phyloP scores from a whole-genome alignment of 1,140 invertebrate genomes.

The Macrotrachela quadricornifera region DNA sequence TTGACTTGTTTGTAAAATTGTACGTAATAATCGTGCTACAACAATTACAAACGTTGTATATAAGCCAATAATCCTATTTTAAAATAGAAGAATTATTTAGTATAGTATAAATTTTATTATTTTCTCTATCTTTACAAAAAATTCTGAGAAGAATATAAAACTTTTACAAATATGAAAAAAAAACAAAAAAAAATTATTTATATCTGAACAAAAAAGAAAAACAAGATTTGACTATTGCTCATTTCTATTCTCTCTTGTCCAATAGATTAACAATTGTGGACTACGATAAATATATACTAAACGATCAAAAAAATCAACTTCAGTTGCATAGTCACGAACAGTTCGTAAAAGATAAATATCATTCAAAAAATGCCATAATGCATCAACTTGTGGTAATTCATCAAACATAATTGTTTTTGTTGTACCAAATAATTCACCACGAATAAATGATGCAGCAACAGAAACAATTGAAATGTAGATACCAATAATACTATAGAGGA shows the following conservation, averaged over 20 bases:
- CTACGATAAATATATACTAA: too few relatives aligned
- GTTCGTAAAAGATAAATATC: constrained; percentile 1
- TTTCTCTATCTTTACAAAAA: too few relatives aligned
- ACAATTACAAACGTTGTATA: constrained; percentile 90
- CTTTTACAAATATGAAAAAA: neutral
- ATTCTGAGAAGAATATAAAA: neutral
- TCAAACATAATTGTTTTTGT: constrained; percentile 2
- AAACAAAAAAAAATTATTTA: too few relatives aligned
- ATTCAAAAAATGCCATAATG: neutral
- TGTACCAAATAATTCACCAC: neutral
- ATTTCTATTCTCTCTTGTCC: too few relatives aligned
- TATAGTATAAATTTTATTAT: neutral
- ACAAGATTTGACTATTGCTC: too few relatives aligned
- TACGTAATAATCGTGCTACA: constrained; percentile 58
- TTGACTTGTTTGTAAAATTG: constrained; percentile 57
- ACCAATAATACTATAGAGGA: neutral
- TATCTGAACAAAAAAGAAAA: too few relatives aligned
- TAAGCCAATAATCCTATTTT: constrained; percentile 60
- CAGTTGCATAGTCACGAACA: too few relatives aligned
- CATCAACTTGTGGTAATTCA: constrained; percentile 8
- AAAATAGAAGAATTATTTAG: neutral
- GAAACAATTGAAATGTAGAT: constrained; percentile 4
- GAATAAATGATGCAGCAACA: neutral
- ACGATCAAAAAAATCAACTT: too few relatives aligned
- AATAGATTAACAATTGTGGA: too few relatives aligned